Evolutionary conservation across 1,140 invertebrate genomes (phyloP), one percentile per base, ranked within the genome.

Genomic region (Adelges cooleyi): DNA sequence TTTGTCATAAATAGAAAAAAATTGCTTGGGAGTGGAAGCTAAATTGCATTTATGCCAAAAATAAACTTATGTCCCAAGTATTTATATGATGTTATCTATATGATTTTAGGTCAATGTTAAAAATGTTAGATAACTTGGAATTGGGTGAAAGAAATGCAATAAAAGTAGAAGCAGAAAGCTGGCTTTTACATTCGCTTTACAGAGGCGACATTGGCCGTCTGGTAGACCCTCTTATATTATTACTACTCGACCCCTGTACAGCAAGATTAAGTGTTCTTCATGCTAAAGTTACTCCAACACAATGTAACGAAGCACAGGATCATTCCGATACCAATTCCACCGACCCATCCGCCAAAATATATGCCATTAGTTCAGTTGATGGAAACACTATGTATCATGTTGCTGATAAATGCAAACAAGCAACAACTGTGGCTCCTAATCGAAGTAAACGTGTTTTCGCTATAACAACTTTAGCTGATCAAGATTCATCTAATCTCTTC

Each of bases 341-440:
- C 33, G 66, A 70, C 27, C 50, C 62, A 13, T 66, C 15, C 15
- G 79, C 82, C 0, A 85, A 87, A 72, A 87, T 92, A 10, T 90
- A 87, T 73, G 89, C 89, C 2, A 89, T 92, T 38, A 92, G 89
- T 70, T 90, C 84, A 48, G 86, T 89, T 22, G 86, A 89, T 69
- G 89, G 89, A 1, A 89, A 90, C 71, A 83, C 92, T 1, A 88
- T 89, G 69, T 92, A 91, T 74, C 89, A 92, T 72, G 84, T 90
- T 22, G 56, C 66, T 13, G 67, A 68, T 10, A 66, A 62, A 27
- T 68, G 44, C 33, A 22, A 66, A 27, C 49, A 66, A 27, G 38
- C 36, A 20, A n/a, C 50, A 20, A 42, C 29, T 22, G 36, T 44
- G 17, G 29, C 18, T 3, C n/a, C 49, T 33, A 66, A 15, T 9